These are phyloP conservation scores for Peromyscus nudipes DNA, from an alignment of 2,797 vertebrate species.

Conservation along the genomic window DNA sequence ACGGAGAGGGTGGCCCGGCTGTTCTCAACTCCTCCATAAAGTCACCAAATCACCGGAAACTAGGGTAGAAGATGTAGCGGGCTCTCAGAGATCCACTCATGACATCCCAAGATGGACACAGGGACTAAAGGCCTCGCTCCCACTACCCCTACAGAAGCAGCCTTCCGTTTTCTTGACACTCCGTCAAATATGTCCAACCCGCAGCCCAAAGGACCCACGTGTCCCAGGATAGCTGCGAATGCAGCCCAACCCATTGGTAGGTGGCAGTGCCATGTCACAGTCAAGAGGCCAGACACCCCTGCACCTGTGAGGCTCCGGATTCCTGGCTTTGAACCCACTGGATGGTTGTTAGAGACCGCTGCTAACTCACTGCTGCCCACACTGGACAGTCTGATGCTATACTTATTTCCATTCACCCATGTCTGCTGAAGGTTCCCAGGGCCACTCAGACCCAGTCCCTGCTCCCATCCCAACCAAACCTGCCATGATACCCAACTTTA, in stretches of 20 bases:
- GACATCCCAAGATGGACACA: background rate
- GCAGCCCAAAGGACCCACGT: background rate
- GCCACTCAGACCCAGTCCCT: background rate
- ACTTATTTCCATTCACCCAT: background rate
- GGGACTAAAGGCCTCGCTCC: background rate
- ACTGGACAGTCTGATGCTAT: background rate
- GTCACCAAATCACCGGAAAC: background rate
- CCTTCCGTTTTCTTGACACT: background rate
- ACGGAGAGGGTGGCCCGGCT: background rate
- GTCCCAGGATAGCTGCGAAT: background rate
- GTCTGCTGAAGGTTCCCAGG: background rate
- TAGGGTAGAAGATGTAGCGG: background rate
- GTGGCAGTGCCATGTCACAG: background rate
- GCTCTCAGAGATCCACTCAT: background rate
- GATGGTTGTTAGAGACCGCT: background rate
- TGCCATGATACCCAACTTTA: background rate
- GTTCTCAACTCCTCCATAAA: background rate
- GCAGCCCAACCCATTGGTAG: background rate
- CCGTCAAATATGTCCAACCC: background rate
- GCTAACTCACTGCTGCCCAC: background rate
- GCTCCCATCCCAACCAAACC: background rate
- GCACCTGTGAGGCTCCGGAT: background rate
- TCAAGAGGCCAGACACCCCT: background rate
- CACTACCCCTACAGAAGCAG: background rate
- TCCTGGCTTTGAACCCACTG: background rate